Percentiles rank a stretch among this genome's conserved stretches.
These are phyloP conservation scores for Auanema freiburgensis DNA, from an alignment of 2,888 invertebrate species.

Conservation along the genomic window DNA sequence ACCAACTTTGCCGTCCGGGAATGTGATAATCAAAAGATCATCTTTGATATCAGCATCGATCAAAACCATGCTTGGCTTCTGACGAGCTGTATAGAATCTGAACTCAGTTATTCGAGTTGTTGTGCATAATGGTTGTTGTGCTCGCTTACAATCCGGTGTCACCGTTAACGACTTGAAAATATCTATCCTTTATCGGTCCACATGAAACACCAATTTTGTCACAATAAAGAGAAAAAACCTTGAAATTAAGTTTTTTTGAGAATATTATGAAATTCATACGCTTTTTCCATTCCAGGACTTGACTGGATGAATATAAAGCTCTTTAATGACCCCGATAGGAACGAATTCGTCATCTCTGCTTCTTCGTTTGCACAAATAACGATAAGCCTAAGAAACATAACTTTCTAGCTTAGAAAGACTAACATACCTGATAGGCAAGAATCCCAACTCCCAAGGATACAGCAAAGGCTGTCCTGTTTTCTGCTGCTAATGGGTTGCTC, in stretches of 20 bases:
- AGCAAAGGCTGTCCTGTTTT: too few species aligned
- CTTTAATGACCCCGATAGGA: conserved; percentile 37
- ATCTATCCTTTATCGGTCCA: conserved; percentile 32
- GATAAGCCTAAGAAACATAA: too few species aligned
- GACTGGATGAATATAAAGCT: conserved; percentile 38
- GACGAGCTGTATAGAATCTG: conserved; percentile 38
- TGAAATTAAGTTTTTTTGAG: conserved; percentile 13
- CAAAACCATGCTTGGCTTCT: conserved; percentile 31
- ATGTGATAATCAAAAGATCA: conserved; percentile 13
- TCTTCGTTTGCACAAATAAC: too few species aligned
- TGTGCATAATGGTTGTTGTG: neutral
- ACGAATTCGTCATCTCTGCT: conserved; percentile 27
- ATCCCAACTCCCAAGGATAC: too few species aligned
- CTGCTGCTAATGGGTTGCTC: too few species aligned
- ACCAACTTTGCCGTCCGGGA: conserved; percentile 16
- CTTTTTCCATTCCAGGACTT: conserved; percentile 28
- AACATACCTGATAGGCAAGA: too few species aligned
- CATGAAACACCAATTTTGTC: conserved; percentile 23
- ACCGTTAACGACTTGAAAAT: conserved; percentile 31
- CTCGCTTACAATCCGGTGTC: conserved; percentile 27
- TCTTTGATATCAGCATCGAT: conserved; percentile 21
- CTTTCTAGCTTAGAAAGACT: too few species aligned
- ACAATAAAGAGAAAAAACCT: conserved; percentile 41
- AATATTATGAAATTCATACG: conserved; percentile 5
- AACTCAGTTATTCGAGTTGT: neutral